A percentile compares a stretch with the other conserved stretches of the same genome.
Evolutionary conservation across 2,888 invertebrate genomes (phyloP).

Genomic region (Apamea anceps): DNA sequence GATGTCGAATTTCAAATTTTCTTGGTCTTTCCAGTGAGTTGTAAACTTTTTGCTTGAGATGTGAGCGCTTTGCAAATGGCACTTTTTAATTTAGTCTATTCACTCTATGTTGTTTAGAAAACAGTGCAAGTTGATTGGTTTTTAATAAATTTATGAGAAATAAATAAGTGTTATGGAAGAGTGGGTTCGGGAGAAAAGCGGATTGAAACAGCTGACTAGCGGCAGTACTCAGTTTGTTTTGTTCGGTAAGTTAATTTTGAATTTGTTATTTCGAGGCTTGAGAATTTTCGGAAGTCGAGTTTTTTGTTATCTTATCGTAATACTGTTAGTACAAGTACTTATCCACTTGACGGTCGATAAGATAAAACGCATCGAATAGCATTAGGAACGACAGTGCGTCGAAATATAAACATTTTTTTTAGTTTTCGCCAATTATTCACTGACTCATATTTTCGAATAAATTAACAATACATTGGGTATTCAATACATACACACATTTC

Average conservation of each 20-base stretch:
- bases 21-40: conserved; percentile 12
- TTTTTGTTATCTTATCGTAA: conserved; percentile 47
- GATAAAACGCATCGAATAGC: conserved; percentile 58
- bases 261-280: conserved; percentile 23
- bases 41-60: conserved; percentile 43
- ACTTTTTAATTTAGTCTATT: conserved; percentile 27
- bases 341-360: conserved; percentile 12
- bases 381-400: background rate
- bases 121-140: conserved; percentile 47
- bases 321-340: background rate
- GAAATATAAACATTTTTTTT: background rate
- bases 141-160: conserved; percentile 16
- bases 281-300: conserved; percentile 11
- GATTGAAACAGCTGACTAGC: conserved; percentile 55
- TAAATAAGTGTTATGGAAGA: conserved; percentile 60
- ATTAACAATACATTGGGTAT: background rate
- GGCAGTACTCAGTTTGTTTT: conserved; percentile 57
- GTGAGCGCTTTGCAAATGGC: conserved; percentile 29
- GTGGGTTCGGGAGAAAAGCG: conserved; percentile 57
- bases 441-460: background rate
- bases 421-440: background rate
- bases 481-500: background rate
- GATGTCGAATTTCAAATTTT: conserved; percentile 27
- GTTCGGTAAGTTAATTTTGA: conserved; percentile 66
- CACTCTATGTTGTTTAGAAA: conserved; percentile 18